Evolutionary conservation across 2,888 invertebrate species (phyloP).

Genomic region (Mesochorus sp.): DNA sequence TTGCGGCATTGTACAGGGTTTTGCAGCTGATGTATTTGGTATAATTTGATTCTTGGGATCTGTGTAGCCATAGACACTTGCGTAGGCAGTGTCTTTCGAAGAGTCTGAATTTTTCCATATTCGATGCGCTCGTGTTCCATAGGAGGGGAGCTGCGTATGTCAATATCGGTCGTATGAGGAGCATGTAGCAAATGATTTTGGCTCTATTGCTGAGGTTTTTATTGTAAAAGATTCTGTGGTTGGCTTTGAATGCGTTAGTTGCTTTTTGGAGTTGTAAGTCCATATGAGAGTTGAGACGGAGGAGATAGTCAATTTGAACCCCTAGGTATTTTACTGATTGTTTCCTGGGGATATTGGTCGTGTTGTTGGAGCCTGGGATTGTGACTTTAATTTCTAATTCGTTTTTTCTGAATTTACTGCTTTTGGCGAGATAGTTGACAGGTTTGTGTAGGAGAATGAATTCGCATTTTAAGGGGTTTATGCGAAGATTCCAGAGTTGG

Average conservation of each 20-base stretch:
- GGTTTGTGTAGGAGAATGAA: constrained; percentile 26
- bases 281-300: not conserved
- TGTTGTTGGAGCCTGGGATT: not conserved
- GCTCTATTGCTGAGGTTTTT: no score
- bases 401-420: constrained; percentile 8
- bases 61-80: no score
- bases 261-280: constrained; percentile 13
- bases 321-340: constrained; percentile 46
- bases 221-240: not conserved
- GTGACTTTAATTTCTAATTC: constrained; percentile 15
- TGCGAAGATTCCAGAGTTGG: not conserved
- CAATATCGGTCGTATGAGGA: no score
- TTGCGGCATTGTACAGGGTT: no score
- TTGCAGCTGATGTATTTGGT: no score
- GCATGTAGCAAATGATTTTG: no score
- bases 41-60: no score
- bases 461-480: constrained; percentile 13
- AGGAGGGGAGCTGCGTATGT: no score
- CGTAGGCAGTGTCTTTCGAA: no score
- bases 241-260: not conserved
- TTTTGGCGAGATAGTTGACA: not conserved
- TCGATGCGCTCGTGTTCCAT: no score
- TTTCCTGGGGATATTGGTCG: constrained; percentile 7
- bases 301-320: constrained; percentile 28
- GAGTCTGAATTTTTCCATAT: no score